Evolutionary conservation across 2,797 vertebrate species (phyloP).

Genomic region (Acestrorhynchus altus): DNA sequence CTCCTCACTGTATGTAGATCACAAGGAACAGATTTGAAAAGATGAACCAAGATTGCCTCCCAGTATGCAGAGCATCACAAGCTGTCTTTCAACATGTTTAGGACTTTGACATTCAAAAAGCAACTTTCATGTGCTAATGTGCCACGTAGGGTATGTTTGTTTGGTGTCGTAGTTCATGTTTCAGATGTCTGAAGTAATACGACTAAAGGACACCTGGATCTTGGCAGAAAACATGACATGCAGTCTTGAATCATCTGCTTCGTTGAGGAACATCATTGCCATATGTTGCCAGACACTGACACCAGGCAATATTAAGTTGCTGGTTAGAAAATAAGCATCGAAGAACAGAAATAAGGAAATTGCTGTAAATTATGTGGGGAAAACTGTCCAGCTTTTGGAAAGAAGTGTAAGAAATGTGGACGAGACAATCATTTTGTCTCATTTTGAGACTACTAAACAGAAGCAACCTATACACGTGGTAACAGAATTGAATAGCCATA

Average conservation of each 20-base stretch:
- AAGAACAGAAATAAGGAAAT: too few species aligned
- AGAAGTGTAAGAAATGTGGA: too few species aligned
- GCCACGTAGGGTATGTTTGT: slow-evolving; percentile 56
- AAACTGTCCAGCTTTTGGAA: too few species aligned
- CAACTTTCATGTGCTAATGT: slow-evolving; percentile 62
- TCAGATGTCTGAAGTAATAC: background rate
- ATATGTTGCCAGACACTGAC: too few species aligned
- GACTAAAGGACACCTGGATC: background rate
- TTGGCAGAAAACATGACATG: background rate
- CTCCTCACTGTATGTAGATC: slow-evolving; percentile 11
- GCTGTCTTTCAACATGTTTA: slow-evolving; percentile 64
- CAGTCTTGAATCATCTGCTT: background rate
- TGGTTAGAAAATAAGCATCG: too few species aligned
- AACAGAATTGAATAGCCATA: too few species aligned
- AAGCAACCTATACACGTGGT: too few species aligned
- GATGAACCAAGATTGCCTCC: slow-evolving; percentile 54
- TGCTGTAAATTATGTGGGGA: too few species aligned
- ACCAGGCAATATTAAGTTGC: too few species aligned
- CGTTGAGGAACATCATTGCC: too few species aligned
- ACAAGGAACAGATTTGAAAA: slow-evolving; percentile 11
- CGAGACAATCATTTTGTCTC: too few species aligned
- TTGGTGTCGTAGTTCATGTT: slow-evolving; percentile 43
- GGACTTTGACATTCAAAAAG: slow-evolving; percentile 53
- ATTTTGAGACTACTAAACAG: too few species aligned
- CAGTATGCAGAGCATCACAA: slow-evolving; percentile 60